phyloP scores from a whole-genome alignment of 2,797 vertebrate species.

The Bryconaethiops microstoma region DNA sequence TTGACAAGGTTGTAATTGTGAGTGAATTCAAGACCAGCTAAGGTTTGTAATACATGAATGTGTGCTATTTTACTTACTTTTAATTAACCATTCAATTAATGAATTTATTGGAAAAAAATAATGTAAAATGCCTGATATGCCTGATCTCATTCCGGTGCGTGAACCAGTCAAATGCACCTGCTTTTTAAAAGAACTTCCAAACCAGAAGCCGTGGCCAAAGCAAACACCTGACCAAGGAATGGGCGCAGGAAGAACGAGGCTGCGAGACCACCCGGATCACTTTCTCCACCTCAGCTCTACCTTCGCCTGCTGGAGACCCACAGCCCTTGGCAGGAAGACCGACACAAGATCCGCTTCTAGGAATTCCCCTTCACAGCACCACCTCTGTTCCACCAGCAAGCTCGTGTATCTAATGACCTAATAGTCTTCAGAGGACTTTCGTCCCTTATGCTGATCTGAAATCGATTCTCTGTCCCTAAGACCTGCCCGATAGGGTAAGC shows the following conservation, averaged over 20 bases:
- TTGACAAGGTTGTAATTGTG: no score
- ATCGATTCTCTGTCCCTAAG: not conserved
- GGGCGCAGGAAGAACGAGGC: not conserved
- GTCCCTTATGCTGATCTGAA: not conserved
- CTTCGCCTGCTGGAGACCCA: not conserved
- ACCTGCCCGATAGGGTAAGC: not conserved
- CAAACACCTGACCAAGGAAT: not conserved
- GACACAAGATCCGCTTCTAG: not conserved
- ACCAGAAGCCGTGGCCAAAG: not conserved
- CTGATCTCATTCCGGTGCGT: no score
- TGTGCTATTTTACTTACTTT: no score
- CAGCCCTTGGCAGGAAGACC: not conserved
- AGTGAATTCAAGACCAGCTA: no score
- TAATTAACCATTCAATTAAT: no score
- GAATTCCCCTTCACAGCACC: not conserved
- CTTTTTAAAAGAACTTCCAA: not conserved
- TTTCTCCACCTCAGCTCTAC: not conserved
- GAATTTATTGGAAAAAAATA: no score
- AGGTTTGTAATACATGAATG: no score
- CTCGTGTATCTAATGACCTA: constrained; percentile 8
- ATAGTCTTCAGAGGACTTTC: not conserved
- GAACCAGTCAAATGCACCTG: not conserved
- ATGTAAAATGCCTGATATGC: no score
- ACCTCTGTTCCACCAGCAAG: not conserved
- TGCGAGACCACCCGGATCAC: not conserved